Evolutionary conservation across 2,113 vertebrate genomes (phyloP).

Genomic region (Larimichthys polyactis): DNA sequence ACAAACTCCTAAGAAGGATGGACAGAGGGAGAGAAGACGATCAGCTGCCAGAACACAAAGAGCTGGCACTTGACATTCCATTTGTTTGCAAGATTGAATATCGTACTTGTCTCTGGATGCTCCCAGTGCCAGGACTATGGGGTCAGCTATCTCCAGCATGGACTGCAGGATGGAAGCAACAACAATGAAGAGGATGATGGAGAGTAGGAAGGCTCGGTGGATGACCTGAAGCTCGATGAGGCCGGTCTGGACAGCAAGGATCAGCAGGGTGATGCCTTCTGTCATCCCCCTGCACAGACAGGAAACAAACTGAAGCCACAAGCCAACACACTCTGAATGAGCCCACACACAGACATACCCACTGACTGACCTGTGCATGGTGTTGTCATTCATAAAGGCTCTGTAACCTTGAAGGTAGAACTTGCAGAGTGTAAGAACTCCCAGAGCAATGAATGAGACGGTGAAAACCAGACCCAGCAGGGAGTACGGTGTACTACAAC

Average conservation of each 20-base stretch:
- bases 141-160: slow-evolving; percentile 99
- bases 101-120: slow-evolving; percentile 97
- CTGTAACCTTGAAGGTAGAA: slow-evolving; percentile 98
- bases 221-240: slow-evolving; percentile 98
- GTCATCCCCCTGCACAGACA: slow-evolving; percentile 92
- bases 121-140: slow-evolving; percentile 95
- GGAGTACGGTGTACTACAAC: slow-evolving; percentile 97
- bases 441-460: slow-evolving; percentile 96
- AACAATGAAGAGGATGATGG: slow-evolving; percentile 98
- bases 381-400: slow-evolving; percentile 98
- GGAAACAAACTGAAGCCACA: background rate
- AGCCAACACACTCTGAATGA: background rate
- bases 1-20: slow-evolving; percentile 89
- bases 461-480: slow-evolving; percentile 97
- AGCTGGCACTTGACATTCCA: background rate
- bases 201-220: slow-evolving; percentile 96
- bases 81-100: background rate
- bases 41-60: background rate
- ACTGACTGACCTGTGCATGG: slow-evolving; percentile 92
- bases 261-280: slow-evolving; percentile 94
- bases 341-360: background rate
- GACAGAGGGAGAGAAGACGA: background rate
- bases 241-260: slow-evolving; percentile 97
- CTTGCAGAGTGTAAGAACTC: slow-evolving; percentile 98
- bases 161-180: slow-evolving; percentile 98